Evolutionary conservation across 2,113 vertebrate species (phyloP).

Genomic region (Cyanoderma ruficeps): DNA sequence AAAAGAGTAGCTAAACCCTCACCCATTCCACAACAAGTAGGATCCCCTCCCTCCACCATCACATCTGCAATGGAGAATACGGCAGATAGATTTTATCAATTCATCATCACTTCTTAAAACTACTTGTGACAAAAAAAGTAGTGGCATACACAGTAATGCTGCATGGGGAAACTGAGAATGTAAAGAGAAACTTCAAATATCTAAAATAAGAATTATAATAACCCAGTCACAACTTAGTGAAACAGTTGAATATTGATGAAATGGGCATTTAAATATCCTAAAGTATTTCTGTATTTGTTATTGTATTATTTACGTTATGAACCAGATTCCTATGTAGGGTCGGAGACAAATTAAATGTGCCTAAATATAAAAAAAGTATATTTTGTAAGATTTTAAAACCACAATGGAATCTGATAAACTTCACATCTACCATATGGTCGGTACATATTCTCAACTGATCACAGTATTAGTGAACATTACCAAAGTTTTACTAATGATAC

Average conservation of each 20-base stretch:
- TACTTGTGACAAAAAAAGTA: neutral
- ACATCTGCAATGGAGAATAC: neutral
- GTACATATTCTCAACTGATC: neutral
- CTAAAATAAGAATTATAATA: neutral
- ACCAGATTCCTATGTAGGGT: neutral
- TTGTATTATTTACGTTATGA: neutral
- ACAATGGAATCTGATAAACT: rapidly evolving
- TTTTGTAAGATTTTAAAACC: neutral
- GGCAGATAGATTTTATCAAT: neutral
- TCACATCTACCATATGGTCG: neutral
- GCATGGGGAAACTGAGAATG: neutral
- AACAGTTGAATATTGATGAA: neutral
- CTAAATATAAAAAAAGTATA: neutral
- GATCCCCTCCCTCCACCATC: neutral
- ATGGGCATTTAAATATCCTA: neutral
- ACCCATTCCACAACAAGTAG: neutral
- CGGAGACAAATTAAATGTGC: neutral
- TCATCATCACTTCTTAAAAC: neutral
- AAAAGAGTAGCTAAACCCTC: neutral
- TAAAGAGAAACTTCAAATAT: neutral
- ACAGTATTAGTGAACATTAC: neutral
- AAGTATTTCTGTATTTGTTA: neutral
- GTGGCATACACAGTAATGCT: neutral
- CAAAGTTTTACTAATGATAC: neutral
- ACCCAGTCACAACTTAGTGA: neutral